A percentile compares a stretch with the other conserved stretches of the same genome.
These are phyloP conservation scores for Thamnaconus septentrionalis DNA, from an alignment of 2,113 vertebrate species.

Conservation along the genomic window DNA sequence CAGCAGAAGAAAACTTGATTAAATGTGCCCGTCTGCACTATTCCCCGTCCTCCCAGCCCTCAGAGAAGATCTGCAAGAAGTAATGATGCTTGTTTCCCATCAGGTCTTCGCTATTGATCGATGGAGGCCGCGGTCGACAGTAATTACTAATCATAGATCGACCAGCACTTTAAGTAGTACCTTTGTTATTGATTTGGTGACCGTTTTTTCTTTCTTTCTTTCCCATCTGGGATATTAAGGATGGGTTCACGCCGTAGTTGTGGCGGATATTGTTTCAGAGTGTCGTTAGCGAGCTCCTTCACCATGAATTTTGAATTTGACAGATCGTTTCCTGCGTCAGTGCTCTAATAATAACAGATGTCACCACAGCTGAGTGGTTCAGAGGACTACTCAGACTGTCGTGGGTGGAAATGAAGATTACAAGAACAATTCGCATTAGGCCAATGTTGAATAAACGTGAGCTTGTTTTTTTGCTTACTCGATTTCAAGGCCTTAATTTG, in stretches of 20 bases:
- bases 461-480: no score
- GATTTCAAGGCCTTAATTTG: no score
- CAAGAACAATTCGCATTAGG: no score
- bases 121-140: not conserved
- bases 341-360: slow-evolving; percentile 4
- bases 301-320: slow-evolving; percentile 9
- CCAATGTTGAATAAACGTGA: no score
- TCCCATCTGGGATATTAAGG: no score
- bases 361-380: slow-evolving; percentile 1
- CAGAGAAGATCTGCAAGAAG: not conserved
- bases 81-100: not conserved
- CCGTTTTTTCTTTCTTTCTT: no score
- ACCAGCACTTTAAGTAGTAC: slow-evolving; percentile 9
- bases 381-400: not conserved
- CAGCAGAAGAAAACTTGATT: no score
- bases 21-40: no score
- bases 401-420: not conserved
- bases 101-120: slow-evolving; percentile 1
- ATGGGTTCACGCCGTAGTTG: not conserved
- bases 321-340: not conserved
- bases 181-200: slow-evolving; percentile 5
- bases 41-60: not conserved
- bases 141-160: not conserved
- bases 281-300: not conserved
- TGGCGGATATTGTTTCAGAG: slow-evolving; percentile 2